phyloP scores from a whole-genome alignment of 2,888 invertebrate genomes.

The Malachius bipustulatus region DNA sequence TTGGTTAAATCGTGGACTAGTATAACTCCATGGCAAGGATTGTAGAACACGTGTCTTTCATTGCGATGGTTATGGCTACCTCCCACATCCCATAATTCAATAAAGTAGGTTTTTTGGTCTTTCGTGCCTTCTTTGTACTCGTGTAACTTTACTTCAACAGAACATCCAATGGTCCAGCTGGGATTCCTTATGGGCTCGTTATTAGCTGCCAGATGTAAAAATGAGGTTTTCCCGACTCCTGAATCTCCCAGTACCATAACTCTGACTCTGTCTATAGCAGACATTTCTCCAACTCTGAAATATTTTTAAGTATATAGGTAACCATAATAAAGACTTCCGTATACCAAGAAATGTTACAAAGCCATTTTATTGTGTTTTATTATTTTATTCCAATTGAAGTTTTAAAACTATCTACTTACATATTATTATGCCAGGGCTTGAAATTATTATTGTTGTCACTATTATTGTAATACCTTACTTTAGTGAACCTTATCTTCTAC shows the following conservation, averaged over 20 bases:
- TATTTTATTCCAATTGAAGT: no score
- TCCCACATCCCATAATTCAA: constrained; percentile 96
- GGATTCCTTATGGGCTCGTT: constrained; percentile 76
- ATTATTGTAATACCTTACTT: no score
- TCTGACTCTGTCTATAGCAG: constrained; percentile 79
- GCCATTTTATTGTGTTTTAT: no score
- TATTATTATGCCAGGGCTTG: no score
- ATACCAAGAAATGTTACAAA: no score
- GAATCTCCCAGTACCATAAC: constrained; percentile 81
- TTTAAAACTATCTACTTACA: no score
- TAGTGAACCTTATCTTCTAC: no score
- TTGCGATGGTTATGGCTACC: constrained; percentile 89
- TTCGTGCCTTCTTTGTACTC: constrained; percentile 91
- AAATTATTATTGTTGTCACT: no score
- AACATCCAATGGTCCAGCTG: constrained; percentile 93
- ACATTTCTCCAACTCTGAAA: no score
- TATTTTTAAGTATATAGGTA: no score
- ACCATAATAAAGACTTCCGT: no score
- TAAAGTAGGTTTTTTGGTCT: constrained; percentile 78
- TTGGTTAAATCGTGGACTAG: constrained; percentile 95
- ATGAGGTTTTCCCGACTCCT: constrained; percentile 95
- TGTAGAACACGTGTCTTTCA: constrained; percentile 88
- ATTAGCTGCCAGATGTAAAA: constrained; percentile 83
- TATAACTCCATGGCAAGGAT: constrained; percentile 87
- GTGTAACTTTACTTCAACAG: constrained; percentile 90